Evolutionary conservation across 2,113 vertebrate species (phyloP), one percentile per base, ranked within the genome.

Genomic region (Hemichromis elongatus): DNA sequence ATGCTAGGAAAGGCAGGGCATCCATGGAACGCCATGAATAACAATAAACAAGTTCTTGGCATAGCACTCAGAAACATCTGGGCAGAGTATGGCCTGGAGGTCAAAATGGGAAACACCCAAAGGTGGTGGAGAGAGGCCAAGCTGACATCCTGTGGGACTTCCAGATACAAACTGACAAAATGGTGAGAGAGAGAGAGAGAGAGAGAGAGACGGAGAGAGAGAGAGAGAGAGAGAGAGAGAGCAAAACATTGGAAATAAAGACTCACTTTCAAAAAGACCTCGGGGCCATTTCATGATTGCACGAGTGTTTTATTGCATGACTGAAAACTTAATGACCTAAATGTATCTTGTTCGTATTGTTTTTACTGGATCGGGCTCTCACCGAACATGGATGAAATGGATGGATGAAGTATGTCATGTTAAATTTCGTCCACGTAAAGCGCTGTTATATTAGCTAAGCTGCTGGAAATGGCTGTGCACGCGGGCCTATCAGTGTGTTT

Each of bases 151-250:
- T n/a, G n/a, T n/a, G n/a, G n/a, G n/a, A n/a, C n/a, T n/a, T n/a
- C n/a, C n/a, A n/a, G n/a, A n/a, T n/a, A n/a, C n/a, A n/a, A n/a
- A n/a, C n/a, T n/a, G n/a, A n/a, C n/a, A n/a, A n/a, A n/a, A n/a
- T n/a, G 92, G 93, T 95, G 93, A 95, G 40, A 77, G 59, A 73
- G 40, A 73, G 66, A 45, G 40, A 47, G 21, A 70, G 66, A 45
- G 63, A 42, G 37, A 54, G 16, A 95, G 37, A 68, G 54, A 63
- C 52, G 21, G 52, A n/a, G 19, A 53, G 52, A 53, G 57, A 53
- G 52, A n/a, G 19, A 53, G 52, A 53, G 55, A 63, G 79, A 21
- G 35, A 84, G 47, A 53, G 73, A 80, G 50, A 54, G 56, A 66
- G 77, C 18, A 26, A 83, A 53, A 82, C 16, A 68, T 84, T 42